Conservation (phyloP, 1,140 invertebrate genomes). For the Dryas iulia region DNA sequence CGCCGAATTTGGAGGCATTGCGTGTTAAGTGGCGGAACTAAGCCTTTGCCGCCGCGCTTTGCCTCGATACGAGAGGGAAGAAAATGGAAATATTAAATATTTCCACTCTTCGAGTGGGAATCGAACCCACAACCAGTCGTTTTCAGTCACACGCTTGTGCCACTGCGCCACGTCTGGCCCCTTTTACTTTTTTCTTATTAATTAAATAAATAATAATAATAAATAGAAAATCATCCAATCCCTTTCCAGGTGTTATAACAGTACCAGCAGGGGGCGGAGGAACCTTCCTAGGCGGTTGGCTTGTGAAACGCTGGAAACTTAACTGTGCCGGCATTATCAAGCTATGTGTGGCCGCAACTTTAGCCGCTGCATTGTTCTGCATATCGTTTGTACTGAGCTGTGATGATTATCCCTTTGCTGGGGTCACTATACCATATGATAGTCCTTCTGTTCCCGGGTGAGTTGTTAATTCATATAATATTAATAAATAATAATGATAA, state of each 20-base stretch:
- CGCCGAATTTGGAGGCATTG: too few species aligned
- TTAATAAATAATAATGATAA: not conserved
- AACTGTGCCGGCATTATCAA: constrained; percentile 88
- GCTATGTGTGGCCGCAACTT: constrained; percentile 84
- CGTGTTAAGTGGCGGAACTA: too few species aligned
- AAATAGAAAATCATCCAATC: not conserved
- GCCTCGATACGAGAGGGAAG: too few species aligned
- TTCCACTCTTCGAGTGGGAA: too few species aligned
- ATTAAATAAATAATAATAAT: too few species aligned
- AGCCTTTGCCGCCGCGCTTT: too few species aligned
- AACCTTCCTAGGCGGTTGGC: constrained; percentile 89
- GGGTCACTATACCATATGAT: constrained; percentile 84
- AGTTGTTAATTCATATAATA: constrained; percentile 28
- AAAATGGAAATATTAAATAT: too few species aligned
- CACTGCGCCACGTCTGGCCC: too few species aligned
- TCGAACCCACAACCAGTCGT: too few species aligned
- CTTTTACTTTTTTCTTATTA: too few species aligned
- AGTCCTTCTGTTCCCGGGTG: constrained; percentile 68
- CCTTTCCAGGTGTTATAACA: constrained; percentile 83
- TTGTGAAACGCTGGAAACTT: constrained; percentile 88
- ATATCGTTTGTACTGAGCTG: constrained; percentile 88
- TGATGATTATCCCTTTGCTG: constrained; percentile 87
- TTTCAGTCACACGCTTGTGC: too few species aligned
- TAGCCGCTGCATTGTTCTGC: constrained; percentile 82
- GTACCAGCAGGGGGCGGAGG: constrained; percentile 88